Evolutionary conservation across 2,113 vertebrate species (phyloP), one percentile per base, ranked within the genome.

Genomic region (Thamnaconus septentrionalis): DNA sequence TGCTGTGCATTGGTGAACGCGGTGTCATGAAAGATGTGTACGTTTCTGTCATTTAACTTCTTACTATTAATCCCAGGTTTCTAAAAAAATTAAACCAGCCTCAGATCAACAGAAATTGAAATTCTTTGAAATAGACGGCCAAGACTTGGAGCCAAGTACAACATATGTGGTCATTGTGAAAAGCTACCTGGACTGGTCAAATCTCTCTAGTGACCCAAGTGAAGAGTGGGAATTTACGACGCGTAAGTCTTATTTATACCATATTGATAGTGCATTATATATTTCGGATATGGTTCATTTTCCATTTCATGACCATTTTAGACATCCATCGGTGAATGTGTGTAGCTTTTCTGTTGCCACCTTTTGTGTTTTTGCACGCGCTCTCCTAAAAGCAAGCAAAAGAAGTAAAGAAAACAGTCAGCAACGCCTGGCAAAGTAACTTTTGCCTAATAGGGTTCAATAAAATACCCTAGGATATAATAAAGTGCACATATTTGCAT

Each of bases 181-280:
- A 71, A 81, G 53, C 45, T 50, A 41, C 42, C 0, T 7, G 1
- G 0, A 0, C 0, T 3, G 6, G 1, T 64, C 40, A 3, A 0
- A 0, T 0, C 18, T 0, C 5, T 78, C 8, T 55, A 91, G 91
- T 62, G 81, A 92, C 66, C 71, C 79, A 5, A 92, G 91, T 8
- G 0, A 59, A 0, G 85, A 86, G 50, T 0, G 0, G n/a, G 56
- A 78, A 57, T 90, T 91, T 67, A 53, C 31, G 53, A 90, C 76
- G 1, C 0, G 90, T 92, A 74, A 87, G 88, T 86, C 5, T 61
- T 5, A 7, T 5, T 0, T 59, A 3, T 56, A 48, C 11, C 11
- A 1, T 9, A 31, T 31, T 31, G 18, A 48, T 7, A 45, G 44
- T 45, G 5, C 7, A 45, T 7, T 45, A 7, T 45, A 45, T 45